A percentile compares a stretch with the other conserved stretches of the same genome.
Conservation (phyloP, 2,888 invertebrate genomes). For the Globia sparganii region DNA sequence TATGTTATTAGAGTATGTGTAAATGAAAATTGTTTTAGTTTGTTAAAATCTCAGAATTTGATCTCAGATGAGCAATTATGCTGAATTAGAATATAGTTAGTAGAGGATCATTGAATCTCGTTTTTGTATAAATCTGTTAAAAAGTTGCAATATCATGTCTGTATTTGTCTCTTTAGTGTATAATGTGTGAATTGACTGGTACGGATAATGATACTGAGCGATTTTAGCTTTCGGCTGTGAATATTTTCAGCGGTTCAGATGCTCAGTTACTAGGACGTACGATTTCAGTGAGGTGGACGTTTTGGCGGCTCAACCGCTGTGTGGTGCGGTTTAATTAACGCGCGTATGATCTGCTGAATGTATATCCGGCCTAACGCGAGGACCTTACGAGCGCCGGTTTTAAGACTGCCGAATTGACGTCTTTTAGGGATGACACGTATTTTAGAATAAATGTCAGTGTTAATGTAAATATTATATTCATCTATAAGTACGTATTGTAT, state of each 20-base stretch:
- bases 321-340: conserved; percentile 9
- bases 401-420: conserved; percentile 73
- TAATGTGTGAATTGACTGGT: conserved; percentile 45
- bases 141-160: conserved; percentile 57
- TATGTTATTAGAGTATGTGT: conserved; percentile 61
- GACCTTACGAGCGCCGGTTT: conserved; percentile 65
- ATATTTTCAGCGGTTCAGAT: conserved; percentile 48
- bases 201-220: conserved; percentile 23
- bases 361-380: conserved; percentile 47
- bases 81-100: conserved; percentile 71
- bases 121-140: conserved; percentile 63
- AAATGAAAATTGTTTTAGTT: conserved; percentile 66
- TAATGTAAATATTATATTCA: conserved; percentile 75
- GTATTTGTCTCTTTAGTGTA: conserved; percentile 57
- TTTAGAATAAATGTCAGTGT: conserved; percentile 70
- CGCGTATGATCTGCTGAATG: conserved; percentile 42
- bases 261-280: conserved; percentile 6
- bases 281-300: not conserved
- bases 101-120: conserved; percentile 60
- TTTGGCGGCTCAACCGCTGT: conserved; percentile 21
- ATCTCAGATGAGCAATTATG: conserved; percentile 83
- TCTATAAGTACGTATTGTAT: conserved; percentile 62
- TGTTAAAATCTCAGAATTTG: conserved; percentile 78
- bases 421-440: conserved; percentile 67
- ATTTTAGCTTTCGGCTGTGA: conserved; percentile 41